Conservation (phyloP, 1,140 invertebrate species). For the Platyscapa corneri region DNA sequence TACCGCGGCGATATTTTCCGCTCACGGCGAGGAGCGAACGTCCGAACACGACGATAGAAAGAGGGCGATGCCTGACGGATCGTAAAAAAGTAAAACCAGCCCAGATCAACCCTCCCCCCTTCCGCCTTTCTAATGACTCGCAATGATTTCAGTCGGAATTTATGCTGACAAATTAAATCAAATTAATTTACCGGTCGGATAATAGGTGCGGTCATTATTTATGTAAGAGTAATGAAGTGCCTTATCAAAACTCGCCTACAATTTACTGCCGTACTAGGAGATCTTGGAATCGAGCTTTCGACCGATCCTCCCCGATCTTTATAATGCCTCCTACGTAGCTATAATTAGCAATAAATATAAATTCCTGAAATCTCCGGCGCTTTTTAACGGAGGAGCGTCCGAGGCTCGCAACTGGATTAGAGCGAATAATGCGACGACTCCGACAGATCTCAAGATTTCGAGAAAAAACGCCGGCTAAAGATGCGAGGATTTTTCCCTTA, state of each 20-base stretch:
- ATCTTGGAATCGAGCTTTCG: not conserved
- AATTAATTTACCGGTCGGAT: not conserved
- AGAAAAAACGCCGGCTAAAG: no score
- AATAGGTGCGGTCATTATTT: not conserved
- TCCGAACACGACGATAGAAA: not conserved
- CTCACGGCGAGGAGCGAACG: not conserved
- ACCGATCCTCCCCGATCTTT: not conserved
- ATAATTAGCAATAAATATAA: not conserved
- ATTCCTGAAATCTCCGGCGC: not conserved
- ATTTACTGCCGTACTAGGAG: not conserved
- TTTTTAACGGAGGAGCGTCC: no score
- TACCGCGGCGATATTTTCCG: slow-evolving; percentile 21
- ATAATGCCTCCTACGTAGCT: not conserved
- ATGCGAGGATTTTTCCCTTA: no score
- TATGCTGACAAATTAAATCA: slow-evolving; percentile 17
- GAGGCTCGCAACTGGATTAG: no score
- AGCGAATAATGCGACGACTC: no score
- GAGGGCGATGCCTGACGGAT: not conserved
- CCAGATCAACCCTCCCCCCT: not conserved
- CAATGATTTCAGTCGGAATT: not conserved
- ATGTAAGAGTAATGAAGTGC: not conserved
- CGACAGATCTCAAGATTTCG: no score
- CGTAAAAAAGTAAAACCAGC: not conserved
- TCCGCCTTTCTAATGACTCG: not conserved
- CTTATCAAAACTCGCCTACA: not conserved